Evolutionary conservation across 2,797 vertebrate species (phyloP).

Genomic region (Chiloscyllium punctatum): DNA sequence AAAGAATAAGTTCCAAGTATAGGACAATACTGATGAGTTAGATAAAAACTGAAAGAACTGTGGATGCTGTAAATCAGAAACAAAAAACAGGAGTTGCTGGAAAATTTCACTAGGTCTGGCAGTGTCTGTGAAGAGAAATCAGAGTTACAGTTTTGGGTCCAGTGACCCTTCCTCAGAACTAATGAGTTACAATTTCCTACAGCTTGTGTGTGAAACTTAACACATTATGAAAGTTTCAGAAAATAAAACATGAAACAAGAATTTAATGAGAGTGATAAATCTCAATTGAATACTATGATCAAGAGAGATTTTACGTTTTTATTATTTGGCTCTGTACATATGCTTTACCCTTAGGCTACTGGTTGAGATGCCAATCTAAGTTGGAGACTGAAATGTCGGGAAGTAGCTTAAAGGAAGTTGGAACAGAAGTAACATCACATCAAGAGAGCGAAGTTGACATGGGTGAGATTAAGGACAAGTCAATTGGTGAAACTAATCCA

Average conservation of each 20-base stretch:
- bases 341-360: background rate
- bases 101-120: no score
- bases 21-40: no score
- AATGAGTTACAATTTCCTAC: background rate
- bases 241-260: background rate
- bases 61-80: no score
- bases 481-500: background rate
- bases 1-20: background rate
- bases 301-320: background rate
- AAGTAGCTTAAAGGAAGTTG: background rate
- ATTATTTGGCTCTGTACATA: background rate
- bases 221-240: background rate
- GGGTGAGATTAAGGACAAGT: background rate
- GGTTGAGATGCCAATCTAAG: slow-evolving; percentile 3
- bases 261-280: slow-evolving; percentile 20
- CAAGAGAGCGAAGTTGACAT: background rate
- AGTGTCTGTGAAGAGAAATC: no score
- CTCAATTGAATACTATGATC: background rate
- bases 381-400: background rate
- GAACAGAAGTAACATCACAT: background rate
- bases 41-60: no score
- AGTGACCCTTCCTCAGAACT: no score
- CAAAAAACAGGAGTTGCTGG: no score
- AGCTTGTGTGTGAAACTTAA: background rate
- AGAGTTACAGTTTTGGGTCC: no score